Base-by-base conservation (phyloP, 2,888 invertebrate species). In the Lepidochitona cinerea region DNA sequence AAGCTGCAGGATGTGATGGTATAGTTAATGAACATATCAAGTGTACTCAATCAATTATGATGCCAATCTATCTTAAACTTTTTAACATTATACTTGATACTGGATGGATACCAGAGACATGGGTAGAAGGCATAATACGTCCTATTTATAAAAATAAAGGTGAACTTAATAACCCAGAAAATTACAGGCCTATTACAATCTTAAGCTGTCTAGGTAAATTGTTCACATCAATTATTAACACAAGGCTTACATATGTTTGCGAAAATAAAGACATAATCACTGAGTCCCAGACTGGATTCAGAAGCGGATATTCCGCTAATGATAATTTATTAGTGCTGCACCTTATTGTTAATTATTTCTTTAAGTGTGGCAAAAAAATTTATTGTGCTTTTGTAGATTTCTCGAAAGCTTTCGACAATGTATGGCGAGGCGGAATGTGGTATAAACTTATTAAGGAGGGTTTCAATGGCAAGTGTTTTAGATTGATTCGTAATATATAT, bases 371-470 rank as follows among this genome's bases (percentile, higher is more conserved):
- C 14, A 4, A 66, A 37, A 35, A 37, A 26, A n/a, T 66, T 18
- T 66, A 23, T 29, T 66, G 7, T 33, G 33, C 35, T 36, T 66
- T 35, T 33, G 37, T 66, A 18, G 66, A 66, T 66, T 66, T 36
- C 26, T 18, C 37, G 23, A 66, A 66, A 26, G 66, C 66, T 18
- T 66, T 66, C 29, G 66, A 66, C 35, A 66, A 35, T 37, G 66
- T 66, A 9, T 66, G 66, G 66, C 14, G 66, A 37, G 37, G 66
- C 12, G 59, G 59, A 29, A 14, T 59, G 59, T 59, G 59, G 59
- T 29, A 14, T 14, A 59, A 59, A 59, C 26, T 29, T 23, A 18
- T 59, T 12, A 26, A 29, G 4, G 4, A 23, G 26, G 23, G 59
- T 23, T 4, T 59, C 14, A 26, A 2, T 14, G 26, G 59, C 12